These are phyloP conservation scores for Halcyon chelicuti DNA, from an alignment of 2,797 vertebrate species.

Conservation along the genomic window DNA sequence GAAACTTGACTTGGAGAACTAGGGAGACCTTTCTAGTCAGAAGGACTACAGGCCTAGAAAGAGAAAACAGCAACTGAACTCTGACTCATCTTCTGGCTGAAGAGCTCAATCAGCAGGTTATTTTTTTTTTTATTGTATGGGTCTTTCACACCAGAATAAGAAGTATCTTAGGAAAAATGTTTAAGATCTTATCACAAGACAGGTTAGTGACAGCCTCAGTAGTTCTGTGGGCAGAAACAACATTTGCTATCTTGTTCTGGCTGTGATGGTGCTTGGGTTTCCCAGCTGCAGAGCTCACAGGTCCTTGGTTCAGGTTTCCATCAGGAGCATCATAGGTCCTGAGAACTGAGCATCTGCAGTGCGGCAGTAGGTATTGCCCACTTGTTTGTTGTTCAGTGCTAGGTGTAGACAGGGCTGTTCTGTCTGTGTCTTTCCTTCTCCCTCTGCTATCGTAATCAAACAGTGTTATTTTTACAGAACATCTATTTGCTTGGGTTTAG, in stretches of 20 bases:
- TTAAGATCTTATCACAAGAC: not conserved
- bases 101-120: not conserved
- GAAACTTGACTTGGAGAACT: not conserved
- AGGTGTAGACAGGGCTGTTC: not conserved
- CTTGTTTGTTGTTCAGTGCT: not conserved
- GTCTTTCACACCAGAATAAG: not conserved
- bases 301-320: not conserved
- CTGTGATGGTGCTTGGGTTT: not conserved
- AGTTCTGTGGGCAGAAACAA: not conserved
- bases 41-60: not conserved
- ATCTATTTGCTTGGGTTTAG: not conserved
- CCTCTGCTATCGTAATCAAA: not conserved
- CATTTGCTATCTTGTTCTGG: not conserved
- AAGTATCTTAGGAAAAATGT: not conserved
- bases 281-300: not conserved
- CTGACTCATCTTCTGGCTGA: not conserved
- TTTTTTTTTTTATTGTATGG: not conserved
- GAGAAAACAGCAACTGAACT: not conserved
- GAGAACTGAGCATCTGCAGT: not conserved
- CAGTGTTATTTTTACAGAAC: not conserved
- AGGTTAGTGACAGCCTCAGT: not conserved
- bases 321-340: fast-evolving
- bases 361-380: not conserved
- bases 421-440: not conserved
- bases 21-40: not conserved